Conservation (phyloP, 35 echinoderm and acorn worm species). For the Acanthaster planci region DNA sequence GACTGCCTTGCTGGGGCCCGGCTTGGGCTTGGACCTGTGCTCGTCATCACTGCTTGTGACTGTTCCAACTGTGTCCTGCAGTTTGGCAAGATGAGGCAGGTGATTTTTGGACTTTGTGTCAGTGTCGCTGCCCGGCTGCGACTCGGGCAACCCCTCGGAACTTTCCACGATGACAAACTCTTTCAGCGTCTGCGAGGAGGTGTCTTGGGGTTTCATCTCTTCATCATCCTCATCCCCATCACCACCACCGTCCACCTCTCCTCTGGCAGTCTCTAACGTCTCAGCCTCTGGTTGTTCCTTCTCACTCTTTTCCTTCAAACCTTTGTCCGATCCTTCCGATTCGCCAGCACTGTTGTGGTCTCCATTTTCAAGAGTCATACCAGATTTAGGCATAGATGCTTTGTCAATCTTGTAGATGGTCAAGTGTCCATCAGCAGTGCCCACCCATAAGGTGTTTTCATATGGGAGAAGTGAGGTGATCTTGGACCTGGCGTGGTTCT, state of each 20-base stretch:
- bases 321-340: background rate
- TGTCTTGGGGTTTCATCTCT: background rate
- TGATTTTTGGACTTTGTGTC: background rate
- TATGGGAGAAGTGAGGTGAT: constrained; percentile 76
- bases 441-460: constrained; percentile 84
- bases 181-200: constrained; percentile 66
- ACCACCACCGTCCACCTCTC: background rate
- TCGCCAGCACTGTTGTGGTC: background rate
- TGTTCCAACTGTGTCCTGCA: background rate
- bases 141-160: background rate
- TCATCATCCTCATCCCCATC: constrained; percentile 5
- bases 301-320: background rate
- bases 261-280: too few relatives aligned
- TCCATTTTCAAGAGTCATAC: constrained; percentile 1
- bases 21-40: background rate
- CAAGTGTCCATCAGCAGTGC: constrained; percentile 84
- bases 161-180: constrained; percentile 70
- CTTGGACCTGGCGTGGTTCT: constrained; percentile 49
- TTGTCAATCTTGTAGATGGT: constrained; percentile 72
- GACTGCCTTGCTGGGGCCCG: background rate
- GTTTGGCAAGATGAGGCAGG: constrained; percentile 13
- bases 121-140: background rate
- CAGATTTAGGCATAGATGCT: constrained; percentile 30
- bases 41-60: constrained; percentile 29
- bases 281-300: background rate